Base-by-base conservation (phyloP, 2,888 invertebrate genomes). In the Hoplodrina blanda region DNA sequence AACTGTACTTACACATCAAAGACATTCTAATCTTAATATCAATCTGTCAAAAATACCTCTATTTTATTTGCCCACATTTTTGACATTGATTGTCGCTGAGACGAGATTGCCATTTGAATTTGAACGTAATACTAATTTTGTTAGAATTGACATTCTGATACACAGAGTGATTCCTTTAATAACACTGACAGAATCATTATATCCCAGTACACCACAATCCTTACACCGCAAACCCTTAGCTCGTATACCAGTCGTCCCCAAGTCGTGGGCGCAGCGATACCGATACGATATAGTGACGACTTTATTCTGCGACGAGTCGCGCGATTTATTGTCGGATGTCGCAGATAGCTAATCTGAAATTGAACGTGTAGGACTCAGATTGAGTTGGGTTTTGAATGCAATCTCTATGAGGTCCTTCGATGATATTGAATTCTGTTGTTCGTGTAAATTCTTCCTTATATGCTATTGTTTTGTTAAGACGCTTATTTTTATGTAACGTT, bases 231-330 rank as follows among this genome's bases (percentile, higher is more conserved):
- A 52, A 62, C 66, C 25, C 33, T 65, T 25, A 7, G 68, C 79
- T 85, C 87, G 76, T 90, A 90, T 87, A 88, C 83, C 83, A 86
- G 80, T 84, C 84, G 78, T 44, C 66, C 10, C 62, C 66, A n/a
- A 67, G 81, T 63, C 90, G 92, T 91, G 92, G 93, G 91, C 86
- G 88, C 78, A 72, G 78, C 87, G 90, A 85, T 86, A 82, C 82
- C 80, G 84, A 88, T 87, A 88, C 89, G 90, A 87, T 91, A 91
- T 90, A 90, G 87, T 92, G 93, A 94, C 91, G 94, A 92, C 94
- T 94, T 94, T 94, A 94, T 94, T 92, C 89, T 81, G 91, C 84
- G 88, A 89, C 87, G 87, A 87, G 83, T 78, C 65, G 64, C 76
- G 76, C 90, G 91, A 93, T 93, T 93, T 93, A 93, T 90, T 70